Base-by-base conservation (phyloP, 2,113 vertebrate species). In the Cinclus cinclus region DNA sequence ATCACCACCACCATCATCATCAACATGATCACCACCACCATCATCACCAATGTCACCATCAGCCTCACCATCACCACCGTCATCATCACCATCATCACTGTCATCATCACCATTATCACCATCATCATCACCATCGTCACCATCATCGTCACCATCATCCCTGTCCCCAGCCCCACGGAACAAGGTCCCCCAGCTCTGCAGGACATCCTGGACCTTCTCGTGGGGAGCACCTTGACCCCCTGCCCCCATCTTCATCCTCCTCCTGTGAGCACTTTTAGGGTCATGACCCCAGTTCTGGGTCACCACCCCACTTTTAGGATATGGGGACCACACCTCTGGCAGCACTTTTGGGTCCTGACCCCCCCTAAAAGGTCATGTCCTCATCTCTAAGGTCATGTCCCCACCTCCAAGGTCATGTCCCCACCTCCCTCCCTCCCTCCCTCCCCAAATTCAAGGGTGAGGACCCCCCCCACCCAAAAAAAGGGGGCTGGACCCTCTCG, bases 71-170 rank as follows among this genome's bases (percentile, higher is more conserved):
- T 4, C 16, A 27, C 5, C 23, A 5, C 1, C 30, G 14, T 2
- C 46, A 22, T 1, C 17, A 4, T 3, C 28, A 33, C 2, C 59
- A 53, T 11, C 31, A 11, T 5, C 31, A 27, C 8, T 24, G 13
- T 2, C n/a, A 12, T 3, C 7, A 28, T 19, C 35, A 39, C 0
- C 17, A 14, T 12, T 17, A 39, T 5, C 6, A 7, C 0, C 12
- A 25, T 1, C 44, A 9, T 1, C 16, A 25, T 1, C 22, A 33
- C 0, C 22, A 1, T 6, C 23, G 21, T 3, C 30, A 5, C 2
- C 39, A 13, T 2, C 58, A 21, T 2, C 10, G 1, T 3, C 74
- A n/a, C 8, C 59, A 28, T 14, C 37, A 11, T 7, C 31, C 9
- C 15, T 33, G 27, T 28, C 37, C 13, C 15, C 47, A 42, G 3